Base-by-base conservation (phyloP, 2,113 vertebrate species). In the Sardina pilchardus region DNA sequence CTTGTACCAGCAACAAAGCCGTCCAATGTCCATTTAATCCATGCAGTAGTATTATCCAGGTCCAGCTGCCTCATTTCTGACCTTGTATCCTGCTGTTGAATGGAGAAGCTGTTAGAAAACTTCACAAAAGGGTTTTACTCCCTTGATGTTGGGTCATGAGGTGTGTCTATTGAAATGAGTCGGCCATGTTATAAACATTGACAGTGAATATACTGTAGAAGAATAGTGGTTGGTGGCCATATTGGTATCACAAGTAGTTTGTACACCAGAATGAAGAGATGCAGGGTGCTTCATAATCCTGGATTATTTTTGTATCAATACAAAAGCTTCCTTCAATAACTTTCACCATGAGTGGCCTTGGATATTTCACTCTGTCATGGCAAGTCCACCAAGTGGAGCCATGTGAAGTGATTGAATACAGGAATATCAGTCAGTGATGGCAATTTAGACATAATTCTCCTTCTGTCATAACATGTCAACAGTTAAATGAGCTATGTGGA, bases 21-120 rank as follows among this genome's bases (percentile, higher is more conserved):
- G 2, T 48, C 43, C 39, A 83, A 59, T 80, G 81, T 47, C 63
- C 26, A 30, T 71, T 83, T 92, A 92, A 92, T 92, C 90, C 89
- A 82, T 34, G 83, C 84, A 86, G 45, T 86, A 8, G 88, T 83
- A 89, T 92, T 92, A 92, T 90, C 89, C 85, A 78, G 14, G 82
- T 86, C 88, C 90, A 90, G 91, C 92, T 86, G 91, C 90, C 87
- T 39, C 63, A 42, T 48, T 67, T 83, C 36, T 19, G 6, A 1
- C 34, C 0, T 45, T 14, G 8, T 3, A 16, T 63, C 14, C 53
- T 26, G 34, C n/a, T 59, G 48, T 42, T 59, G 50, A 63, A 63
- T 43, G 42, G n/a, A 75, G 30, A 30, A 12, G 67, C 16, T 30
- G 30, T 30, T 75, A 36, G 67, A 16, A 78, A 78, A 78, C 71